These are phyloP conservation scores for Hystrix brachyura DNA, from an alignment of 2,113 vertebrate genomes.

Conservation along the genomic window DNA sequence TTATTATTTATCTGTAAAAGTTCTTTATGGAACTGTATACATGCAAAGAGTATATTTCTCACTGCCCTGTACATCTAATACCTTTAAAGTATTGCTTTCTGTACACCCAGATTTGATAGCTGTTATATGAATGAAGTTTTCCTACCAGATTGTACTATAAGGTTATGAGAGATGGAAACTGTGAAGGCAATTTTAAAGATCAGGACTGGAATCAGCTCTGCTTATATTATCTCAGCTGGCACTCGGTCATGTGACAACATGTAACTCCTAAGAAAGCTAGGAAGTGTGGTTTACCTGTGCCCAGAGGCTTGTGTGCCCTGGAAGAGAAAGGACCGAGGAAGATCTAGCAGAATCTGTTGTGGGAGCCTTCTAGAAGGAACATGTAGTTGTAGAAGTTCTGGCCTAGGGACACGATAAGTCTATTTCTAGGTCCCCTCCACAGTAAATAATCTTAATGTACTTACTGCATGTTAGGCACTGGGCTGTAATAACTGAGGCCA, in stretches of 20 bases:
- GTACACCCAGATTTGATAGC: neutral
- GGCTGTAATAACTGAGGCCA: neutral
- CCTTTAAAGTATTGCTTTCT: neutral
- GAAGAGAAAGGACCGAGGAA: neutral
- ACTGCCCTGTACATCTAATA: neutral
- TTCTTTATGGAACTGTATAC: neutral
- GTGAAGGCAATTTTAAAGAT: neutral
- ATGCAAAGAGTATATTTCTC: neutral
- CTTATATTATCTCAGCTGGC: neutral
- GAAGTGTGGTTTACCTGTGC: neutral
- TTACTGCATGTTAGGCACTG: neutral
- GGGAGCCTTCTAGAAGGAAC: neutral
- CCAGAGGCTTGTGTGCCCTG: neutral
- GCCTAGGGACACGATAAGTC: neutral
- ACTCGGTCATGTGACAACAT: neutral
- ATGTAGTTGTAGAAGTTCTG: neutral
- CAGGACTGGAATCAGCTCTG: neutral
- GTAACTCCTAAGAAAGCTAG: neutral
- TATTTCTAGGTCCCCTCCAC: neutral
- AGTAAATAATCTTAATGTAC: neutral
- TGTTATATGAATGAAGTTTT: neutral
- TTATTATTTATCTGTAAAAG: neutral
- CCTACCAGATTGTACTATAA: neutral
- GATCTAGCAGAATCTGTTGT: neutral
- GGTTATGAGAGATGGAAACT: neutral